These are phyloP conservation scores for Eurosta solidaginis DNA, from an alignment of 1,140 invertebrate species.

Conservation along the genomic window DNA sequence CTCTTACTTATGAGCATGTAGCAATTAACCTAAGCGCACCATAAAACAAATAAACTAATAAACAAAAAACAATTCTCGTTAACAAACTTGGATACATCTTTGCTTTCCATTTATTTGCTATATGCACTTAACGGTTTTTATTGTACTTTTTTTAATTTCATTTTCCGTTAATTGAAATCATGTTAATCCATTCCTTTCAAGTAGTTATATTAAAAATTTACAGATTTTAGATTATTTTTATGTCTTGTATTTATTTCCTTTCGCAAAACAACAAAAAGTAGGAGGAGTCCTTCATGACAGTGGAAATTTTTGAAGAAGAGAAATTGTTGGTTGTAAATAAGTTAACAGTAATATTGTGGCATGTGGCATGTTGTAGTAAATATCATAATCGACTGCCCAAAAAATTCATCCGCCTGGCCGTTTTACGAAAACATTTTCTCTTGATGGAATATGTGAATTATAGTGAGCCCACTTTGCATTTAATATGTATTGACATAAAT, in stretches of 20 bases:
- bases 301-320: background rate
- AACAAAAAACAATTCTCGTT: background rate
- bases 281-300: conserved; percentile 7
- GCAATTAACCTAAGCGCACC: background rate
- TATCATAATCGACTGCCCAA: background rate
- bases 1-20: background rate
- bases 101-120: background rate
- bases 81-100: background rate
- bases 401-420: background rate
- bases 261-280: background rate
- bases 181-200: background rate
- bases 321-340: background rate
- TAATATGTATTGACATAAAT: background rate
- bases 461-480: background rate
- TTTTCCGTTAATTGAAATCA: background rate
- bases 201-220: conserved; percentile 10
- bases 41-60: too few species aligned
- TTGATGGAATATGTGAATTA: too few species aligned
- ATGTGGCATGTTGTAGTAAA: background rate
- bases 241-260: conserved; percentile 5
- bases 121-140: background rate
- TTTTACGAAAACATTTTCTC: background rate
- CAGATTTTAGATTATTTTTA: conserved; percentile 18
- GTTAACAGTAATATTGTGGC: background rate
- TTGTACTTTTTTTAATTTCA: background rate